These are phyloP conservation scores for Diabrotica balteata DNA, from an alignment of 2,888 invertebrate species.

Conservation along the genomic window DNA sequence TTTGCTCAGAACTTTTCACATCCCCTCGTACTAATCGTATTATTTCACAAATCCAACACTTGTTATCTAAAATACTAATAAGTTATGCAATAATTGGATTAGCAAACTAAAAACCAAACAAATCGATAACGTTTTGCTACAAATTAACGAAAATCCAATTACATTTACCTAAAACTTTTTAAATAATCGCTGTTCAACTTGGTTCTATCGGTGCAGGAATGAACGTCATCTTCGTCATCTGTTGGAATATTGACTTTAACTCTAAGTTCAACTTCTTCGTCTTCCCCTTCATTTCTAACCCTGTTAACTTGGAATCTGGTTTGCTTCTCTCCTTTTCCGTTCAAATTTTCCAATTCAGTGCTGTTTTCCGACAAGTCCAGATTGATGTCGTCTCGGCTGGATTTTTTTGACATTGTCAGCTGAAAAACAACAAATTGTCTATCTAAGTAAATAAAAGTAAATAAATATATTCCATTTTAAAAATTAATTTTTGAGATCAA, in stretches of 20 bases:
- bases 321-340: slow-evolving; percentile 56
- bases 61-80: too few species aligned
- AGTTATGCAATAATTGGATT: too few species aligned
- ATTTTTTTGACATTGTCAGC: slow-evolving; percentile 26
- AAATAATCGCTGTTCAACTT: slow-evolving; percentile 66
- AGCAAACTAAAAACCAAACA: too few species aligned
- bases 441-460: too few species aligned
- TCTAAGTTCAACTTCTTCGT: slow-evolving; percentile 23
- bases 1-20: too few species aligned
- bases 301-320: slow-evolving; percentile 70
- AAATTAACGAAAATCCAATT: too few species aligned
- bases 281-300: slow-evolving; percentile 61
- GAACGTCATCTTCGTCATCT: slow-evolving; percentile 61
- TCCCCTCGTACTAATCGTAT: too few species aligned
- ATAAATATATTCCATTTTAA: too few species aligned
- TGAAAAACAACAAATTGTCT: slow-evolving; percentile 4
- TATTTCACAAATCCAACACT: too few species aligned
- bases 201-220: slow-evolving; percentile 60
- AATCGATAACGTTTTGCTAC: too few species aligned
- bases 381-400: slow-evolving; percentile 17
- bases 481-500: too few species aligned
- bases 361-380: slow-evolving; percentile 18
- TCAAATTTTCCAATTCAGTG: slow-evolving; percentile 48
- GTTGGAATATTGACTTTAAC: slow-evolving; percentile 37
- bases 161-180: slow-evolving; percentile 75